Percentiles rank a stretch among this genome's conserved stretches.
Conservation (phyloP, 2,797 vertebrate genomes). For the Tenualosa thibaudeaui region DNA sequence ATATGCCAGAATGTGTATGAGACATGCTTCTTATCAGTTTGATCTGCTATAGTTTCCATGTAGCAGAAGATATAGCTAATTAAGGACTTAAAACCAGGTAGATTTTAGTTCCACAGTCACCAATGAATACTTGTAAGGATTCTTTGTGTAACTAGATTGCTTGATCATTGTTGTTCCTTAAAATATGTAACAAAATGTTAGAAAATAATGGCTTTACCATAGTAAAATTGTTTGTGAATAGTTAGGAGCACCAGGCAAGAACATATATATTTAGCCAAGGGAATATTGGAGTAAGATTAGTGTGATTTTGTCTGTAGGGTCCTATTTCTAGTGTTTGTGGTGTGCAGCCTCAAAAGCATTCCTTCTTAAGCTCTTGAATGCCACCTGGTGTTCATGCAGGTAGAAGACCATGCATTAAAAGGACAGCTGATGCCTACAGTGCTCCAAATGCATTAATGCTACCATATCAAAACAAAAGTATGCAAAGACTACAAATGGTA, state of each 20-base stretch:
- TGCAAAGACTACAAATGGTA: background rate
- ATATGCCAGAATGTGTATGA: conserved; percentile 25
- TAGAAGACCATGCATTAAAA: background rate
- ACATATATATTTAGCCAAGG: background rate
- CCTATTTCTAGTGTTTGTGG: background rate
- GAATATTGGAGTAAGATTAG: background rate
- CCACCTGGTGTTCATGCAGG: conserved; percentile 69
- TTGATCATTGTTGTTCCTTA: background rate
- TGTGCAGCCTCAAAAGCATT: conserved; percentile 21
- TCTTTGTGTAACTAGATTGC: background rate
- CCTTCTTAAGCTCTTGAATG: conserved; percentile 71
- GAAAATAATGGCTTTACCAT: background rate
- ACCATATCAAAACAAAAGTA: background rate
- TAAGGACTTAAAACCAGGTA: background rate
- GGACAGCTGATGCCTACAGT: background rate
- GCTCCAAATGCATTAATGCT: background rate
- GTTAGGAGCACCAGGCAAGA: background rate
- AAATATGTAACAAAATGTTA: background rate
- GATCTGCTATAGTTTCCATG: background rate
- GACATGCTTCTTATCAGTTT: background rate
- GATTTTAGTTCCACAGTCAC: background rate
- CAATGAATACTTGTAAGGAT: background rate
- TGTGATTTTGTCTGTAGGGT: background rate
- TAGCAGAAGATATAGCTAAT: background rate
- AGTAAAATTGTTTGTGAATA: background rate